Evolutionary conservation across 1,140 invertebrate genomes (phyloP), one percentile per base, ranked within the genome.

Genomic region (Drosophila leontia): DNA sequence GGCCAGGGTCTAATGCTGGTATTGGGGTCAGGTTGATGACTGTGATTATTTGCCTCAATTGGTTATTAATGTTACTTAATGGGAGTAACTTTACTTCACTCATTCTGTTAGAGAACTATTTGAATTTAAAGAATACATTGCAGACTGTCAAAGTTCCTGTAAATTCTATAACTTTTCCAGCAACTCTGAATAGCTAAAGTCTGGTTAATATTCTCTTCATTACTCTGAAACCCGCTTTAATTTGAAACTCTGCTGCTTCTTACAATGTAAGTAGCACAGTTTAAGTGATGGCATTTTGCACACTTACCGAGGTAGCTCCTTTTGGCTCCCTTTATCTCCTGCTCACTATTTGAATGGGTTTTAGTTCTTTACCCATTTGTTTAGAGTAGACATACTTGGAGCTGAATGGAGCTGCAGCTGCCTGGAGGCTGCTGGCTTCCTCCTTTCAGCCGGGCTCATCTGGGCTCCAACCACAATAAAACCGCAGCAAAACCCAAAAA

Each of bases 281-380:
- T 70, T 68, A 42, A 32, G 48, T 68, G 32, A 68, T 70, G n/a
- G 39, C 67, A 68, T 69, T 67, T 55, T 17, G 47, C 29, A 44
- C 34, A 70, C 63, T 68, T 47, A 23, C 35, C 26, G 9, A 47
- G 48, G 19, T 0, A 56, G 35, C 19, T 56, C 41, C 37, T 44
- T 34, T 56, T 68, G 48, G 47, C 17, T 48, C 45, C 23, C 19
- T 23, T 45, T 35, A 13, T 19, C 7, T 34, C 58, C 39, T 3
- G 63, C 63, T 72, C 32, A 60, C 67, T 51, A 60, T 60, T 51
- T 74, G 70, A 74, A 74, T 72, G 45, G 70, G n/a, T 44, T 72
- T 72, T 51, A 71, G 69, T 71, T 72, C 47, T 50, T 41, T 39
- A 26, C 13, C 32, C 69, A 51, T 72, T 74, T 74, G 55, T 74